Percentiles rank a stretch among this genome's conserved stretches.
These are phyloP conservation scores for Montipora cactus DNA, from an alignment of 64 coral and sea anemone genomes.

Conservation along the genomic window DNA sequence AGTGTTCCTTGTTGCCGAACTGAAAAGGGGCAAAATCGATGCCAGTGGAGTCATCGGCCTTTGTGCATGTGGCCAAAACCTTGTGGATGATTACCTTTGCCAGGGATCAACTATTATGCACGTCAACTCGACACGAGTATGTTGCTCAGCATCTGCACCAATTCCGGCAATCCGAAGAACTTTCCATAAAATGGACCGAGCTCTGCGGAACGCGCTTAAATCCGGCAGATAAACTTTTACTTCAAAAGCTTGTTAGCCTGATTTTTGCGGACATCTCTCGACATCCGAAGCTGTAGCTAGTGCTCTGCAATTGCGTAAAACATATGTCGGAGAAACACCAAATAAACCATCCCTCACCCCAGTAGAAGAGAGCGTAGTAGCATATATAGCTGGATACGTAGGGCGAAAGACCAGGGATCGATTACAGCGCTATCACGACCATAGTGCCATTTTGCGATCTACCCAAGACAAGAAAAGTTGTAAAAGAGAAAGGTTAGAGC, in stretches of 20 bases:
- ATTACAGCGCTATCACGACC: neutral
- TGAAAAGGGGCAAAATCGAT: neutral
- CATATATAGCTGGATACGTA: neutral
- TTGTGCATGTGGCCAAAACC: neutral
- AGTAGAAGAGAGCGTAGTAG: neutral
- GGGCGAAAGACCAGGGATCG: constrained; percentile 7
- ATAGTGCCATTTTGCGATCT: too few relatives aligned
- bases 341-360: constrained; percentile 22
- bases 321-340: neutral
- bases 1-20: neutral
- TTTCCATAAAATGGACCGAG: too few relatives aligned
- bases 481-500: too few relatives aligned
- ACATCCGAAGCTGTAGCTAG: neutral
- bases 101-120: neutral
- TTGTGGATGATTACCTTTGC: neutral
- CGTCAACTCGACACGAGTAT: neutral
- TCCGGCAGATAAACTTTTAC: neutral
- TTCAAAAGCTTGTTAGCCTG: neutral
- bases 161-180: too few relatives aligned
- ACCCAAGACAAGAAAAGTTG: too few relatives aligned
- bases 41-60: neutral
- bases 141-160: neutral
- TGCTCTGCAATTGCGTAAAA: neutral
- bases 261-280: neutral
- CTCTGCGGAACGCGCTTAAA: too few relatives aligned